Percentiles rank a stretch among this genome's conserved stretches.
These are phyloP conservation scores for Pectinophora gossypiella DNA, from an alignment of 1,140 invertebrate species.

Conservation along the genomic window DNA sequence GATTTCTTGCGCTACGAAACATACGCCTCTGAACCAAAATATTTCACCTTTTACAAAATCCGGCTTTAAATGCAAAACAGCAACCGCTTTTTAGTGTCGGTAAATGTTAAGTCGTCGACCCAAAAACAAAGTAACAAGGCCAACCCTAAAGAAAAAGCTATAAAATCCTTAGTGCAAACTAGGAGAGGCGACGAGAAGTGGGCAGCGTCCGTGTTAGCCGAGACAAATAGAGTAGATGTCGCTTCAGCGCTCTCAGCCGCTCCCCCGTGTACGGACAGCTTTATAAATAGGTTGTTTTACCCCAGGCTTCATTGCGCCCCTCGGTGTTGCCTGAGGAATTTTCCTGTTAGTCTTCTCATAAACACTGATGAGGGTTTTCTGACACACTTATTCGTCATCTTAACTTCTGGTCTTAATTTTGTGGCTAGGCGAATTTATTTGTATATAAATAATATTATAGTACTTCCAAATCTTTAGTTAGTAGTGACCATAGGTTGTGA, in stretches of 20 bases:
- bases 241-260: slow-evolving; percentile 30
- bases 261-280: slow-evolving; percentile 31
- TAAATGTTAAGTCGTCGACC: background rate
- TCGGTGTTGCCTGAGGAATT: background rate
- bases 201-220: slow-evolving; percentile 45
- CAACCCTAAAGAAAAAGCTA: slow-evolving; percentile 34
- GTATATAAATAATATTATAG: too few relatives aligned
- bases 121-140: background rate
- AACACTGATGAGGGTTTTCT: background rate
- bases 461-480: too few relatives aligned
- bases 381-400: too few relatives aligned
- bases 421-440: background rate
- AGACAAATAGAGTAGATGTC: slow-evolving; percentile 58
- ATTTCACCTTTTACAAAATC: background rate
- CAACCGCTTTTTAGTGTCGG: background rate
- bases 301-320: slow-evolving; percentile 4
- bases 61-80: background rate
- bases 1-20: too few relatives aligned
- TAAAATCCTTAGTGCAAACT: slow-evolving; percentile 53
- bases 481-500: too few relatives aligned
- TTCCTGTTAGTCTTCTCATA: background rate
- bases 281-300: slow-evolving; percentile 47
- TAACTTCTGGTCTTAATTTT: background rate
- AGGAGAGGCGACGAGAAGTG: slow-evolving; percentile 41
- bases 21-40: too few relatives aligned